phyloP scores from a whole-genome alignment of 2,888 invertebrate genomes.

The Xanthia icteritia region DNA sequence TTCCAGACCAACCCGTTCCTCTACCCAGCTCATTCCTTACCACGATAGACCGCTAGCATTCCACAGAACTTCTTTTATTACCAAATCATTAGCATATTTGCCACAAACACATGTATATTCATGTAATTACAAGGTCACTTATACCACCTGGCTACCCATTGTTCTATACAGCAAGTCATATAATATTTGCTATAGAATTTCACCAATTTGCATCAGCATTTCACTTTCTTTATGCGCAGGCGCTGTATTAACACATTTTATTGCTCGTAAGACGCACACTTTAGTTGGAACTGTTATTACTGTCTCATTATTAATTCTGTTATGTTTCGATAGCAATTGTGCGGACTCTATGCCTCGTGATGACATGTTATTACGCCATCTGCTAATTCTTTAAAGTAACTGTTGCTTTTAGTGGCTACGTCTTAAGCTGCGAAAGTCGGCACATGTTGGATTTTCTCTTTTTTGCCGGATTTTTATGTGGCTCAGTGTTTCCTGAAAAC shows the following conservation, averaged over 20 bases:
- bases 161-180: conserved; percentile 64
- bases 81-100: conserved; percentile 37
- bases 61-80: conserved; percentile 24
- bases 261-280: conserved; percentile 61
- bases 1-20: conserved; percentile 48
- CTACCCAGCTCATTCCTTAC: conserved; percentile 27
- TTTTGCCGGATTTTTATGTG: conserved; percentile 21
- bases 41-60: conserved; percentile 19
- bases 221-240: conserved; percentile 72
- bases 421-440: conserved; percentile 38
- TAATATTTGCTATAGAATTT: conserved; percentile 69
- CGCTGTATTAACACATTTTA: conserved; percentile 71
- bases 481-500: conserved; percentile 28
- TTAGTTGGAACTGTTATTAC: conserved; percentile 59
- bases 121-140: conserved; percentile 57
- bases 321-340: conserved; percentile 57
- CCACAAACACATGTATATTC: conserved; percentile 38
- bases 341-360: conserved; percentile 45
- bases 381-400: conserved; percentile 28
- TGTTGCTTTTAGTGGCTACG: conserved; percentile 28
- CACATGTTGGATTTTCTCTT: conserved; percentile 30
- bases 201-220: conserved; percentile 75
- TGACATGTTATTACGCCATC: conserved; percentile 58
- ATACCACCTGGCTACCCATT: conserved; percentile 47
- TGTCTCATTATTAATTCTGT: conserved; percentile 53